Conservation (phyloP, 2,797 vertebrate genomes). For the Peromyscus nudipes region DNA sequence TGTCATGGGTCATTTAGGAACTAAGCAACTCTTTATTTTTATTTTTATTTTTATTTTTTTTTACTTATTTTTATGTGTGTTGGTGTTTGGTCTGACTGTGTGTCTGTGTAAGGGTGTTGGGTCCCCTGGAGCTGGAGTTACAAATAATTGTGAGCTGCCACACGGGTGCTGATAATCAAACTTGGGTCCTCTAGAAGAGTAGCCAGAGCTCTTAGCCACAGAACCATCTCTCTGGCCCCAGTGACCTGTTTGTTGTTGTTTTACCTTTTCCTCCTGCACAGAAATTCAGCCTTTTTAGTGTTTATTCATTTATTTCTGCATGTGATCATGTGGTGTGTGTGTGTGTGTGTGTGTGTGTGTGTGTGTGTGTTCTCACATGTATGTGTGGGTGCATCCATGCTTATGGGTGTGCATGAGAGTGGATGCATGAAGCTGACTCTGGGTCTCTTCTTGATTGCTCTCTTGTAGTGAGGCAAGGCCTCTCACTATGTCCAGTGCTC, state of each 20-base stretch:
- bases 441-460: not conserved
- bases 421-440: not conserved
- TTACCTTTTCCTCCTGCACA: not conserved
- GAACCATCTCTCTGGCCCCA: not conserved
- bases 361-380: no score
- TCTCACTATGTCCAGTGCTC: not conserved
- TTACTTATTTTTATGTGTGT: no score
- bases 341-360: no score
- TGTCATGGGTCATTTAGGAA: not conserved
- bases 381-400: not conserved
- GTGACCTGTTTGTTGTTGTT: not conserved
- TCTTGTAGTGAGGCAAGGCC: not conserved
- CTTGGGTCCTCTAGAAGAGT: no score
- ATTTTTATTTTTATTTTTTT: no score
- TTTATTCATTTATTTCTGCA: not conserved
- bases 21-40: not conserved
- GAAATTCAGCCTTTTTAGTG: not conserved
- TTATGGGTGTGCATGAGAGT: not conserved
- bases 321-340: not conserved
- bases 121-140: no score
- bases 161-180: no score
- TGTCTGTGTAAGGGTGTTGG: no score
- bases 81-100: no score
- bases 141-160: no score
- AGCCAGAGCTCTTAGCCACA: not conserved